Conservation (phyloP, 2,113 vertebrate species). For the Stercorarius parasiticus region DNA sequence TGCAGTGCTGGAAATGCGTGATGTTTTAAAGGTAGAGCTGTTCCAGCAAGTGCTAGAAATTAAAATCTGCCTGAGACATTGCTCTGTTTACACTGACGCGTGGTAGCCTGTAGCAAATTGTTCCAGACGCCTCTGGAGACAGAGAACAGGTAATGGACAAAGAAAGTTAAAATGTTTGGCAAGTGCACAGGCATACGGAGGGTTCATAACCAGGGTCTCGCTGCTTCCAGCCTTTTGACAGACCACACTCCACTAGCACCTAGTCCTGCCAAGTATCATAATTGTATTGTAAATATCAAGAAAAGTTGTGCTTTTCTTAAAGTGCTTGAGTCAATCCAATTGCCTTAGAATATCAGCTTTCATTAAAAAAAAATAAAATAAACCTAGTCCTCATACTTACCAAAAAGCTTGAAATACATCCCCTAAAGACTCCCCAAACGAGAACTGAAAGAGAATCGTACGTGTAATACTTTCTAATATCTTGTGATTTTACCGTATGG, state of each 20-base stretch:
- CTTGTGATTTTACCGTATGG: not conserved
- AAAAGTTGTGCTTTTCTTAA: not conserved
- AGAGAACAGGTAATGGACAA: not conserved
- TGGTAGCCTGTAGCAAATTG: not conserved
- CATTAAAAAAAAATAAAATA: not conserved
- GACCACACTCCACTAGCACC: not conserved
- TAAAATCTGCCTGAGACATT: not conserved
- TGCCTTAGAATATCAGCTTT: not conserved
- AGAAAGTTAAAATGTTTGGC: not conserved
- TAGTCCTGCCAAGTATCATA: not conserved
- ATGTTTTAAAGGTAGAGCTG: not conserved
- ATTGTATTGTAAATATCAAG: not conserved
- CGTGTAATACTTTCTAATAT: not conserved
- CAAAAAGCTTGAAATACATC: not conserved
- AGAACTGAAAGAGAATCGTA: not conserved
- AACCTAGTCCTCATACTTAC: not conserved
- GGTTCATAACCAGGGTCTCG: not conserved
- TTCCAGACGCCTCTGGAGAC: not conserved
- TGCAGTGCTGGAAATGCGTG: not conserved
- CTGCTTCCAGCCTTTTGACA: not conserved
- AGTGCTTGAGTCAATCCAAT: not conserved
- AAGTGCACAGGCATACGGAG: not conserved
- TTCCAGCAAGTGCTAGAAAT: conserved; percentile 1
- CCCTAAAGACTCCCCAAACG: not conserved
- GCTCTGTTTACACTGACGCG: not conserved